Base-by-base conservation (phyloP, 2,797 vertebrate genomes). In the Anomalospiza imberbis region DNA sequence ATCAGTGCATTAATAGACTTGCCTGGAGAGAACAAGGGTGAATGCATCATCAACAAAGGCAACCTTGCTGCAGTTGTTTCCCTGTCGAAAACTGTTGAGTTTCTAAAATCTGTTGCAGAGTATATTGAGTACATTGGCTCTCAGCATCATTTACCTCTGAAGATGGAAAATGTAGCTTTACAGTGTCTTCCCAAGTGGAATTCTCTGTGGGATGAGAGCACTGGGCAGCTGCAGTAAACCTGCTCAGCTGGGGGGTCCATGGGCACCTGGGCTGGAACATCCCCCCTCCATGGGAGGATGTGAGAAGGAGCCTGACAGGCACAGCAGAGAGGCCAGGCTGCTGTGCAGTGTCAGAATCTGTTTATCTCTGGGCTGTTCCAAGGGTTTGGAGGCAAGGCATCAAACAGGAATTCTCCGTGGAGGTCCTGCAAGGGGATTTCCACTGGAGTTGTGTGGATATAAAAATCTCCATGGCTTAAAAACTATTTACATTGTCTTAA, bases 1-100 rank as follows among this genome's bases (percentile, higher is more conserved):
- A 91, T 81, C 85, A 45, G 62, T 55, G n/a, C 65, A 29, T 75
- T 91, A 88, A 68, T 62, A 88, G 73, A 73, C n/a, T 90, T 86
- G 70, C 85, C 95, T 75, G 55, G 36, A 81, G 79, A 90, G 38
- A 72, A 48, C 65, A 90, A 88, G 76, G 58, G 66, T 74, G 89
- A 94, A 81, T 28, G 8, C 47, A 84, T 42, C 79, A 81, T 63
- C 79, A 72, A 24, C 79, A 92, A 94, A 93, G 36, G n/a, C 50
- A 96, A 48, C 15, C 44, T 65, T 47, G 38, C n/a, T 77, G 3
- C 71, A 68, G 26, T 31, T 40, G 12, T 40, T 13, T 40, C 38
- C 38, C 38, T 40, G 38, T 40, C 91, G 40, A 80, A 92, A 84
- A 78, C 17, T 7, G 25, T 62, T 38, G 50, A 26, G n/a, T 51